Percentiles rank a stretch among this genome's conserved stretches.
These are phyloP conservation scores for Morinoia aosen DNA, from an alignment of 2,888 invertebrate species.

Conservation along the genomic window DNA sequence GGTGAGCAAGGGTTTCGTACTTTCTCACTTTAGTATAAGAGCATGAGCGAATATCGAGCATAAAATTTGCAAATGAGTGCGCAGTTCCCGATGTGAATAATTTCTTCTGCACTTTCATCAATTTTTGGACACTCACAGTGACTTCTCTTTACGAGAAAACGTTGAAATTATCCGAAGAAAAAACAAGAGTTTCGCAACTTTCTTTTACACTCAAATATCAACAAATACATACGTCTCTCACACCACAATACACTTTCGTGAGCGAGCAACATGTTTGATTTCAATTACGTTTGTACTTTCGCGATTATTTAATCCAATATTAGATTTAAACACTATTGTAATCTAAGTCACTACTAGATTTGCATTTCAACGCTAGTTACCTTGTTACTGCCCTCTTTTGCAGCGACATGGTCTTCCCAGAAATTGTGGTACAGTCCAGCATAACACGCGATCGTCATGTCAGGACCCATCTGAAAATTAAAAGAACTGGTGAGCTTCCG, in stretches of 20 bases:
- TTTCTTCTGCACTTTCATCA: too few species aligned
- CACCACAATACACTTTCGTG: not conserved
- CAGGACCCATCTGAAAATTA: not conserved
- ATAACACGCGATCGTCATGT: conserved; percentile 58
- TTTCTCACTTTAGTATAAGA: too few species aligned
- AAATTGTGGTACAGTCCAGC: conserved; percentile 66
- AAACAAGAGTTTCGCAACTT: not conserved
- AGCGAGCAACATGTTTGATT: not conserved
- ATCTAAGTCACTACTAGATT: not conserved
- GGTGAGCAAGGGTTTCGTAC: too few species aligned
- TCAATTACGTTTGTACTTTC: not conserved
- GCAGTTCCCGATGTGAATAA: too few species aligned
- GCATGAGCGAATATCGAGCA: not conserved
- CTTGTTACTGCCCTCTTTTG: conserved; percentile 6
- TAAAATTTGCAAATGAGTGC: not conserved
- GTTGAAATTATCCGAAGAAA: not conserved
- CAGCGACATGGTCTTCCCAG: conserved; percentile 57
- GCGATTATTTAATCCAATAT: not conserved
- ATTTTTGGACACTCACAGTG: too few species aligned
- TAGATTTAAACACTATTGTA: not conserved
- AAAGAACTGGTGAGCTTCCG: too few species aligned
- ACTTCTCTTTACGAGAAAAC: too few species aligned
- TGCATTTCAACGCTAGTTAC: not conserved
- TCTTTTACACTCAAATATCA: not conserved
- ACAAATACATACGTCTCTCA: not conserved